These are phyloP conservation scores for Aethes cnicana DNA, from an alignment of 2,888 invertebrate genomes.

Conservation along the genomic window DNA sequence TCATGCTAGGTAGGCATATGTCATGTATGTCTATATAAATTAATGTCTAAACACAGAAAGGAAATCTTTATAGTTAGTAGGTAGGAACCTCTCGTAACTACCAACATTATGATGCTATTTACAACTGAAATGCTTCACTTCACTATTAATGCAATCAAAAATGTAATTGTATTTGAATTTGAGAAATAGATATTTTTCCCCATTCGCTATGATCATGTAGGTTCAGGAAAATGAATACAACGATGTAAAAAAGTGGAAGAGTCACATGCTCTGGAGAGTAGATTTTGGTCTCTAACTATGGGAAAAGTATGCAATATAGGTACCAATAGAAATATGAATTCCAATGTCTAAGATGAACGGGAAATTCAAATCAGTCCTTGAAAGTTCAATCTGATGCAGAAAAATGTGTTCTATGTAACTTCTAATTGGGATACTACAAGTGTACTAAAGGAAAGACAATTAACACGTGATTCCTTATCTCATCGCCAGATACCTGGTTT, in stretches of 20 bases:
- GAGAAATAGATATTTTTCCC: too few relatives aligned
- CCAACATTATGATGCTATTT: too few relatives aligned
- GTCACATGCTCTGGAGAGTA: not conserved
- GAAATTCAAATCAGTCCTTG: not conserved
- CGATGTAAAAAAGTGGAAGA: too few relatives aligned
- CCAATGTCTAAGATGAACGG: not conserved
- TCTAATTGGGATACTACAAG: slow-evolving; percentile 5
- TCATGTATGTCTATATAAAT: too few relatives aligned
- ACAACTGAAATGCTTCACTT: too few relatives aligned
- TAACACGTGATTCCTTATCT: slow-evolving; percentile 16
- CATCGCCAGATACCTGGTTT: slow-evolving; percentile 57
- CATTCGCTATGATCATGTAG: not conserved
- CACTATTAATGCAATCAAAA: too few relatives aligned
- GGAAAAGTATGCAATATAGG: not conserved
- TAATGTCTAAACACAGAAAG: too few relatives aligned
- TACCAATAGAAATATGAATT: not conserved
- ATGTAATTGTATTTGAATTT: too few relatives aligned
- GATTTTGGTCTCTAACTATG: not conserved
- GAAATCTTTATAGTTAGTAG: too few relatives aligned
- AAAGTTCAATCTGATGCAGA: slow-evolving; percentile 9
- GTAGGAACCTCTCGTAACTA: too few relatives aligned
- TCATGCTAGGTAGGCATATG: too few relatives aligned
- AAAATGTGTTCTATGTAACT: not conserved
- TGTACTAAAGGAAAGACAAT: slow-evolving; percentile 2
- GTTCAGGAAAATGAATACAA: slow-evolving; percentile 13